phyloP scores from a whole-genome alignment of 2,113 vertebrate genomes.

The Sebastes schlegelii region DNA sequence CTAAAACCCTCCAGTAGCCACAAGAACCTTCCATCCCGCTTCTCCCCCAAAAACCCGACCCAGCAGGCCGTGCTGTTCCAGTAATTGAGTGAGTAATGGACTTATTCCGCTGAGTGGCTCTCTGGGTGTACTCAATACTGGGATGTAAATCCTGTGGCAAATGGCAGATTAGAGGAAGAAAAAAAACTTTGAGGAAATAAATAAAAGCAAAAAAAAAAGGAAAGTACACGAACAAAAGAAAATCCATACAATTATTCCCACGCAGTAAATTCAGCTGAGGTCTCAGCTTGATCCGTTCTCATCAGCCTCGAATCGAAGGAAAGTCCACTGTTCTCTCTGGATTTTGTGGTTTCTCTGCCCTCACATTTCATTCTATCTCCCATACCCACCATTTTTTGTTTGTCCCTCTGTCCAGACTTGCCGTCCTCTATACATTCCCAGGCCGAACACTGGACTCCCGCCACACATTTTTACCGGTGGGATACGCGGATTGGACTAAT shows the following conservation, averaged over 20 bases:
- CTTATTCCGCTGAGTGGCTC: constrained; percentile 84
- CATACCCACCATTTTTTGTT: constrained; percentile 17
- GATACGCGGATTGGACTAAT: constrained; percentile 69
- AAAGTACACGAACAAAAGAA: constrained; percentile 67
- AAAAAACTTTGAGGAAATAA: constrained; percentile 57
- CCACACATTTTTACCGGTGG: constrained; percentile 59
- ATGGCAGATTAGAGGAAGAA: constrained; percentile 63
- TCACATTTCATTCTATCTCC: constrained; percentile 17
- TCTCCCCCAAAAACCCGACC: constrained; percentile 66
- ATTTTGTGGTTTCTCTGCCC: constrained; percentile 15
- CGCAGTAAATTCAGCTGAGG: constrained; percentile 61
- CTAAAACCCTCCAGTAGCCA: constrained; percentile 72
- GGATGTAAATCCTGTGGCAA: constrained; percentile 82
- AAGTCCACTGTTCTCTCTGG: constrained; percentile 6
- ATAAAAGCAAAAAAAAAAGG: constrained; percentile 52
- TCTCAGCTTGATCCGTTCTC: constrained; percentile 34
- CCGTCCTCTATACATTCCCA: constrained; percentile 19
- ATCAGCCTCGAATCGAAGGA: background rate
- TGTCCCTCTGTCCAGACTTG: constrained; percentile 22
- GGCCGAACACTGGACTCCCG: constrained; percentile 47
- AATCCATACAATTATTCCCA: constrained; percentile 73
- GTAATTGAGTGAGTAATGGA: constrained; percentile 85
- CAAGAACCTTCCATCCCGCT: constrained; percentile 69
- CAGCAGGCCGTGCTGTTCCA: constrained; percentile 79
- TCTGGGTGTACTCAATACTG: constrained; percentile 77